Base-by-base conservation (phyloP, 2,113 vertebrate genomes). In the Ammodytes marinus region DNA sequence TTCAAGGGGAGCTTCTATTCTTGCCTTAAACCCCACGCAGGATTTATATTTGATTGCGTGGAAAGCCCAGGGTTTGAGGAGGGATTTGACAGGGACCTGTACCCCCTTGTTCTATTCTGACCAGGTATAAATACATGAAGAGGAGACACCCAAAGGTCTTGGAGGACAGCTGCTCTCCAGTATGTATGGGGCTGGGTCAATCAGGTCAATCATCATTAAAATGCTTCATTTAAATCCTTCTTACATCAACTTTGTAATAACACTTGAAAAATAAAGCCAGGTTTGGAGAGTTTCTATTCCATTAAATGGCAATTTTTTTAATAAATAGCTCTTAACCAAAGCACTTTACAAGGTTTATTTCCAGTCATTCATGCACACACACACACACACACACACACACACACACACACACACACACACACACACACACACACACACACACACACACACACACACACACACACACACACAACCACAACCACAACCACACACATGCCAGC, bases 31-130 rank as follows among this genome's bases (percentile, higher is more conserved):
- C 79, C 74, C 57, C 58, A 42, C 85, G 86, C 76, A 88, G 86
- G 91, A 93, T 92, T 94, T 86, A 71, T 76, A 88, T 91, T 81
- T 92, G 91, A 94, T 92, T 92, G 91, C 89, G 74, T 60, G 71
- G 79, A 86, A 92, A 91, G 82, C 88, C 73, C 69, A 35, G n/a
- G 86, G 85, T 88, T 80, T 86, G 82, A 89, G 77, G 49, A 42
- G 69, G 79, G 79, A 89, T 90, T 91, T 88, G 84, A 86, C 70
- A 74, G 67, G 86, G 83, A 80, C 74, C 86, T 87, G 83, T 88
- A 61, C 71, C 74, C 75, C 68, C 27, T 65, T 9, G 52, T 49
- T 72, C 64, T 10, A 12, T 52, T 83, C 58, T 54, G 69, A 75
- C 58, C 85, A 76, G 59, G 76, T 76, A 72, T 63, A 84, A 86